Evolutionary conservation across 2,888 invertebrate genomes (phyloP), one percentile per base, ranked within the genome.

Genomic region (Dasysyrphus albostriatus): DNA sequence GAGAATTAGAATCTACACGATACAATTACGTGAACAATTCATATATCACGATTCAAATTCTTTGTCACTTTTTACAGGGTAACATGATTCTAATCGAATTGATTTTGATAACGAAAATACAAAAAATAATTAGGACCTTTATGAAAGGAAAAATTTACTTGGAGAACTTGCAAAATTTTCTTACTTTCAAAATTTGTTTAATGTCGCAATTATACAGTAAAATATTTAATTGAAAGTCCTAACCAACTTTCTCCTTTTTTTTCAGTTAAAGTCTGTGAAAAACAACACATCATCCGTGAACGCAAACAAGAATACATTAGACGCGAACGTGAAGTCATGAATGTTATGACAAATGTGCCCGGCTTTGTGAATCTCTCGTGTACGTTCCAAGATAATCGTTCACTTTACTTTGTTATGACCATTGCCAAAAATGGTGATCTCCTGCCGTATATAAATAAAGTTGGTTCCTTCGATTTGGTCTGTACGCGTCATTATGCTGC

Each of bases 181-280:
- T 56, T n/a, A 58, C 61, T 65, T 65, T 65, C 32, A 32, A 65
- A 65, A 65, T 65, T 32, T 16, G 32, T 65, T 47, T n/a, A 19
- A 9, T 1, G 4, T 0, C n/a, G 14, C n/a, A 42, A 10, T 24
- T 24, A 51, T 24, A 24, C 1, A 51, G 6, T 51, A 29, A 42
- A 39, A 12, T 8, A 8, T 19, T 34, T 5, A 37, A 37, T 37
- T 3, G 7, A 61, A 63, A 44, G 2, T n/a, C 10, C 58, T 63
- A 63, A 74, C 9, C 0, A 39, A 14, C 24, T 59, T 67, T 54
- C 0, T 0, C 63, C 81, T 61, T 12, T 16, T 84, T 34, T 83
- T 95, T 74, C 95, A 97, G 98, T 99, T 91, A 99, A 99, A 95
- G 98, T 99, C n/a, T 96, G 98, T 93, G 98, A 98, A 91, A 99